Base-by-base conservation (phyloP, 2,113 vertebrate species). In the Limanda limanda region DNA sequence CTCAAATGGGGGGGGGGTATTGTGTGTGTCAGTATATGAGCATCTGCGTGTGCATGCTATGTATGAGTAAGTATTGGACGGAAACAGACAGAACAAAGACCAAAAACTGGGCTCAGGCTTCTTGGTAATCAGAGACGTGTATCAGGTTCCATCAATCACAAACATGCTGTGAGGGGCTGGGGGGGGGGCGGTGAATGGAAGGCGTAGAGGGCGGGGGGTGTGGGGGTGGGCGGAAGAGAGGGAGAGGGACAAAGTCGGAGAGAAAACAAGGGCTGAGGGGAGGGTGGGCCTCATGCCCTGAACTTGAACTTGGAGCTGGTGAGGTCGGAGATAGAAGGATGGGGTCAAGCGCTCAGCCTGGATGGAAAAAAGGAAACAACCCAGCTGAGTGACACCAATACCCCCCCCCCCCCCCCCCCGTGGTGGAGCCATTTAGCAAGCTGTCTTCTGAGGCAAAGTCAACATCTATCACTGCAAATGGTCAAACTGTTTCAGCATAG, bases 221-320 rank as follows among this genome's bases (percentile, higher is more conserved):
- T 17, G 45, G 31, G 45, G 77, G 60, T 20, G 74, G 59, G 56
- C 35, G 59, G 35, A 40, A 52, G 24, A 71, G 61, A 1, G 10
- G 14, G 54, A 79, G 70, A 76, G 56, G 40, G 81, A 75, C 58
- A 76, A 62, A 42, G 40, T 42, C 40, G 11, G 52, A 47, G 64
- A 47, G 64, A 71, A 79, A 78, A 77, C 57, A 78, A 55, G 77
- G 57, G 40, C 64, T 61, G 81, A 69, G 71, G 68, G 58, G 73
- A 68, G 81, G 74, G 71, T 71, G 78, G 89, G 88, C 88, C 89
- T 76, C 83, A 74, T 92, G 89, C 84, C 92, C 92, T 72, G 84
- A 87, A 92, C 88, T 91, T 93, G 90, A 93, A 93, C 92, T 88
- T 89, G 68, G 54, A 86, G 79, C 72, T 82, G 83, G 78, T 86